Base-by-base conservation (phyloP, 2,888 invertebrate species). In the Sylvicola cinctus region DNA sequence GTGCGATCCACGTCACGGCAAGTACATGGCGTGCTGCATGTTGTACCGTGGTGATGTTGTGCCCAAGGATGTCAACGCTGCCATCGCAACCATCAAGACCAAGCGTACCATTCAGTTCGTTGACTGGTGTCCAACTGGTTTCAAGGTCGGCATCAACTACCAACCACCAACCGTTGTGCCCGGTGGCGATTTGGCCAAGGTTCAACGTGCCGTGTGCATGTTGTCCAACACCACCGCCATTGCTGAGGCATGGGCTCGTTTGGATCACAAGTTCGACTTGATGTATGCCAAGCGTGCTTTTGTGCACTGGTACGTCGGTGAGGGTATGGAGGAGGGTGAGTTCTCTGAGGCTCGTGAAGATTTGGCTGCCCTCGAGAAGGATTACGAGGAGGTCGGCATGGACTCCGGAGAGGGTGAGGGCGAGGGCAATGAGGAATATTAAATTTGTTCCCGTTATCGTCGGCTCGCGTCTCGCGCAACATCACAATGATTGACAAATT, bases 201-300 rank as follows among this genome's bases (percentile, higher is more conserved):
- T 90, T 2, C 85, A 87, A 54, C 72, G 91, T 34, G 90, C 91
- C 11, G 90, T 93, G 7, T 93, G 93, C 67, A 93, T 93, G 91
- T 61, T 93, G 55, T 87, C 87, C 48, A 93, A 93, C 60, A 93
- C 90, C 32, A 93, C 91, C 2, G 90, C 91, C 42, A 91, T 93
- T 49, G 90, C 88, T 3, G 90, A 91, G 54, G 91, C 91, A 20
- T 93, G 91, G 91, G 88, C 87, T 35, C 72, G 85, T 45, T 64
- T 93, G 39, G 85, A 91, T 60, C 84, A 84, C 58, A 93, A 93
- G 55, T 90, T 93, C 54, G 91, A 93, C 60, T 61, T 93, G 47
- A 91, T 93, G 88, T 93, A 87, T 60, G 83, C 88, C 28, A 91
- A 91, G 60, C 71, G 90, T 40, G 91, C 91, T 3, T 93, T 93